phyloP scores from a whole-genome alignment of 2,797 vertebrate genomes.

The Philypnodon macrostomus region DNA sequence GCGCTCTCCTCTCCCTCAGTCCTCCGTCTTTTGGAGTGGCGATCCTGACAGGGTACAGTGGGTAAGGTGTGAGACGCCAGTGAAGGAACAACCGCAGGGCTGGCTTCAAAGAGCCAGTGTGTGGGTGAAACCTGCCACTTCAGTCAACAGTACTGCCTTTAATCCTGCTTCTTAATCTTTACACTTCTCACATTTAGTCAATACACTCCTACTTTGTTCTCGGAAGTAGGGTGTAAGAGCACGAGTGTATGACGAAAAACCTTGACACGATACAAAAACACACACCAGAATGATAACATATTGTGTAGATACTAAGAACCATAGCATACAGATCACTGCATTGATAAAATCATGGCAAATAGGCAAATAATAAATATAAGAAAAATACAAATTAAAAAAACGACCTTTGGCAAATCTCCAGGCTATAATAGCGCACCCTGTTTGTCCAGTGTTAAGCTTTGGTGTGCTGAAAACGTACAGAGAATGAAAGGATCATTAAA shows the following conservation, averaged over 20 bases:
- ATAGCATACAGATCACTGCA: conserved; percentile 34
- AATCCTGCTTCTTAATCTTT: conserved; percentile 72
- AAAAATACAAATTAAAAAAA: neutral
- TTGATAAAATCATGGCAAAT: too few species aligned
- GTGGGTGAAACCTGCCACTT: conserved; percentile 63
- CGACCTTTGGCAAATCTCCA: neutral
- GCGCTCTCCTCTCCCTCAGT: conserved; percentile 43
- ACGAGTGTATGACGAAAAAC: conserved; percentile 57
- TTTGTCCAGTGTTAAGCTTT: neutral
- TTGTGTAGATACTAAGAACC: too few species aligned
- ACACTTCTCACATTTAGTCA: conserved; percentile 68
- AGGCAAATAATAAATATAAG: too few species aligned
- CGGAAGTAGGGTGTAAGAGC: conserved; percentile 50
- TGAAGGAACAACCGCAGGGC: conserved; percentile 35
- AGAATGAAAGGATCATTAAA: neutral
- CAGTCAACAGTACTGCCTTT: conserved; percentile 67
- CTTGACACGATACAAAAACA: conserved; percentile 50
- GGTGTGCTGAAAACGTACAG: neutral
- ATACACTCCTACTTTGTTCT: conserved; percentile 73
- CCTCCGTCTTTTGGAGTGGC: conserved; percentile 48
- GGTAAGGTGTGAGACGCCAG: conserved; percentile 70
- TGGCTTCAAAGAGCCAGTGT: conserved; percentile 61
- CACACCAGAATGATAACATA: conserved; percentile 43
- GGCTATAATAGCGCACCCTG: neutral
- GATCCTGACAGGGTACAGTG: conserved; percentile 71